A percentile compares a stretch with the other conserved stretches of the same genome.
Evolutionary conservation across 2,113 vertebrate genomes (phyloP).

Genomic region (Elephas maximus): DNA sequence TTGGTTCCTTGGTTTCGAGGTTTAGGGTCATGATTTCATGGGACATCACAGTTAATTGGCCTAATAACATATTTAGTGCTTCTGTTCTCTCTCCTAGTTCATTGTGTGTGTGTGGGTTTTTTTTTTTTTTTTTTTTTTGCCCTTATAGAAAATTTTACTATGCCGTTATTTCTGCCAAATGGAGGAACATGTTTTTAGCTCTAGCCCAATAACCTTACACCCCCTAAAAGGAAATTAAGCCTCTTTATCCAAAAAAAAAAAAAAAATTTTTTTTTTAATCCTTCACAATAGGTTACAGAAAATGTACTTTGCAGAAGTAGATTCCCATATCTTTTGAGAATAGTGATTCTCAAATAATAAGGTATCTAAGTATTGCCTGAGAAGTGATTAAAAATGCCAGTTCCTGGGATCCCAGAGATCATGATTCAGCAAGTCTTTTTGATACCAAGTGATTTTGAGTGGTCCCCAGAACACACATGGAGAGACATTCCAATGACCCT

Average conservation of each 20-base stretch:
- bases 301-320: background rate
- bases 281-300: background rate
- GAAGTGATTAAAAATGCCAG: background rate
- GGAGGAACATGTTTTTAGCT: background rate
- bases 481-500: background rate
- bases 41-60: too few species aligned
- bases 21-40: too few species aligned
- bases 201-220: background rate
- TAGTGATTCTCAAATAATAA: slow-evolving; percentile 24
- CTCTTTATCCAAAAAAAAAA: background rate
- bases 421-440: background rate
- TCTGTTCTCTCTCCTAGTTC: too few species aligned
- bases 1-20: too few species aligned
- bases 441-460: background rate
- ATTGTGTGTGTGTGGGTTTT: too few species aligned
- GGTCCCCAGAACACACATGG: background rate
- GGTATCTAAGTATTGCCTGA: background rate
- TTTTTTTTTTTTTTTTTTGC: too few species aligned
- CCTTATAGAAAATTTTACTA: background rate
- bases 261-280: too few species aligned
- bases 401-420: background rate
- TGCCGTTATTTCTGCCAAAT: background rate
- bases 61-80: too few species aligned
- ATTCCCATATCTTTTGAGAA: background rate
- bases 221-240: background rate